phyloP scores from a whole-genome alignment of 2,888 invertebrate genomes.

The Drosophila vallismaia region DNA sequence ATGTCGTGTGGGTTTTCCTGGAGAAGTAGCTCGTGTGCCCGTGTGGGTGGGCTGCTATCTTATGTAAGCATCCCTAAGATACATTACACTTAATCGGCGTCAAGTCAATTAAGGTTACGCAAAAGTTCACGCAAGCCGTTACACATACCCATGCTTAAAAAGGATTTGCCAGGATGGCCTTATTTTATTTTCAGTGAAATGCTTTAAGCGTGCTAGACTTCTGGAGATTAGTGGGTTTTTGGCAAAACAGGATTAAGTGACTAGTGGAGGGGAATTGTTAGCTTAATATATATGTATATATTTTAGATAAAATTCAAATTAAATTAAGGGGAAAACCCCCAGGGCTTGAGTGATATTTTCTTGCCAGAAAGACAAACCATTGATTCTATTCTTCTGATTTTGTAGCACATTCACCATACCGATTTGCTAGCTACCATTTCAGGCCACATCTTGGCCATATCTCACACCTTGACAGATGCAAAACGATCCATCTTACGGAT shows the following conservation, averaged over 20 bases:
- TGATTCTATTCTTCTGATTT: too few species aligned
- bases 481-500: slow-evolving; percentile 42
- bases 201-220: neutral
- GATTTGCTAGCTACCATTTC: slow-evolving; percentile 20
- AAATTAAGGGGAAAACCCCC: neutral
- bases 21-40: slow-evolving; percentile 11
- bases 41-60: neutral
- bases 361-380: too few species aligned
- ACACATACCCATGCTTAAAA: neutral
- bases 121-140: slow-evolving; percentile 62
- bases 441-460: slow-evolving; percentile 32
- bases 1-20: slow-evolving; percentile 14
- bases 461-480: slow-evolving; percentile 47
- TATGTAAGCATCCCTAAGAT: slow-evolving; percentile 46
- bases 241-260: slow-evolving; percentile 2
- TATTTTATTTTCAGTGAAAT: slow-evolving; percentile 19
- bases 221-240: slow-evolving; percentile 8
- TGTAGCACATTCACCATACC: slow-evolving; percentile 5
- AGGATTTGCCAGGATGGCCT: slow-evolving; percentile 4
- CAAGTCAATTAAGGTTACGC: slow-evolving; percentile 65
- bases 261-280: neutral
- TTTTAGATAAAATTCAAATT: neutral
- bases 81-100: slow-evolving; percentile 69
- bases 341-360: too few species aligned
- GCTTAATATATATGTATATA: too few species aligned